Base-by-base conservation (phyloP, 2,797 vertebrate species). In the Sebastiscus albofasciatus region DNA sequence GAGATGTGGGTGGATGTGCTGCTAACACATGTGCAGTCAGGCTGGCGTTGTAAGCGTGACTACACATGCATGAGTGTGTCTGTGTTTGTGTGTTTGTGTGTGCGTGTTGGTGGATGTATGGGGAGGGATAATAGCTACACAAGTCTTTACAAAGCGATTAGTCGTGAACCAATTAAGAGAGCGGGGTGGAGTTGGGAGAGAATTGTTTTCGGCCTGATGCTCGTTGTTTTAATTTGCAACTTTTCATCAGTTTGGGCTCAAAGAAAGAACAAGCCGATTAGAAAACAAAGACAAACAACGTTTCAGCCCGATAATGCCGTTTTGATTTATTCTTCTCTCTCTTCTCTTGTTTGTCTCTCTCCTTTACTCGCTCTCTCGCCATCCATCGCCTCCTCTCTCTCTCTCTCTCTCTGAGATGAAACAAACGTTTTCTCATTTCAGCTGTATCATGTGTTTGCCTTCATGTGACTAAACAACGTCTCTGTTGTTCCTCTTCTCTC, bases 91-190 rank as follows among this genome's bases (percentile, higher is more conserved):
- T 59, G 67, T 81, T 71, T 22, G 36, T 49, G 72, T 65, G 13
- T 67, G 60, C 27, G 9, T 66, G 67, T 61, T 56, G 26, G 42
- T 61, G 14, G 46, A 49, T 58, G 62, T 67, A 49, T 18, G 36
- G 26, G 13, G 49, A 56, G 49, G 79, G 72, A 85, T 82, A 86
- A 84, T 59, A 76, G 80, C 86, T 66, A 66, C 74, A 82, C 73
- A 58, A 75, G 76, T 80, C 83, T 91, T 87, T 90, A 82, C 84
- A 86, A 91, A 89, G 83, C 75, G 56, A 92, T 91, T 86, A 87
- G 77, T 80, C 24, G 74, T 76, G 77, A 91, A 80, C 82, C 80
- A 87, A 90, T 91, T 88, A 87, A 71, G 62, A 64, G 64, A 11
- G 27, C 5, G 36, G 62, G 61, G 58, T 27, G 70, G 75, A 62